phyloP scores from a whole-genome alignment of 2,113 vertebrate genomes.

The Pandion haliaetus region DNA sequence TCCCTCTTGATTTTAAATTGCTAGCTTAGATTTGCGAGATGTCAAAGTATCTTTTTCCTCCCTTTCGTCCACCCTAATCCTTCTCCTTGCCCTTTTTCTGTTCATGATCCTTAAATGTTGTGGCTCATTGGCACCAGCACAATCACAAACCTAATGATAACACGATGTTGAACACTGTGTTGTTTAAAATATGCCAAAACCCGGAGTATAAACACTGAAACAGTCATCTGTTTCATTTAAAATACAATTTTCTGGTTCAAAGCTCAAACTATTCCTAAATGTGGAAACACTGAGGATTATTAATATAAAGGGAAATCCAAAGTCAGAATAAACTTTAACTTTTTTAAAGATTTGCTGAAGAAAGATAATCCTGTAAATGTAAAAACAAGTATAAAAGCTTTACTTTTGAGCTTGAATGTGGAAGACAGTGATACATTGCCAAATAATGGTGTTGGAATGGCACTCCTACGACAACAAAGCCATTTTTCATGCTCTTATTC shows the following conservation, averaged over 20 bases:
- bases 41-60: conserved; percentile 4
- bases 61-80: conserved; percentile 13
- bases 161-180: background rate
- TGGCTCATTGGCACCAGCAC: background rate
- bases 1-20: conserved; percentile 54
- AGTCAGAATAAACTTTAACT: background rate
- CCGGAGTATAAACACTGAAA: background rate
- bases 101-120: background rate
- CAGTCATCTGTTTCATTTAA: background rate
- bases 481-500: conserved; percentile 14
- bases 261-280: background rate
- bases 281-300: background rate
- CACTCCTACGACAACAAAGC: background rate
- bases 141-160: background rate
- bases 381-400: conserved; percentile 26
- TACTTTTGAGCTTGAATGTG: background rate
- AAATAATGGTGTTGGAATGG: background rate
- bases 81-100: conserved; percentile 3
- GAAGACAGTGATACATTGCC: background rate
- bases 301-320: background rate
- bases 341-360: background rate
- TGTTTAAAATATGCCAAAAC: background rate
- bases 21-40: conserved; percentile 22
- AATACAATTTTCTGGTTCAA: conserved; percentile 3
- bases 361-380: background rate